These are phyloP conservation scores for Caenorhabditis sinica DNA, from an alignment of 2,888 invertebrate genomes.

Conservation along the genomic window DNA sequence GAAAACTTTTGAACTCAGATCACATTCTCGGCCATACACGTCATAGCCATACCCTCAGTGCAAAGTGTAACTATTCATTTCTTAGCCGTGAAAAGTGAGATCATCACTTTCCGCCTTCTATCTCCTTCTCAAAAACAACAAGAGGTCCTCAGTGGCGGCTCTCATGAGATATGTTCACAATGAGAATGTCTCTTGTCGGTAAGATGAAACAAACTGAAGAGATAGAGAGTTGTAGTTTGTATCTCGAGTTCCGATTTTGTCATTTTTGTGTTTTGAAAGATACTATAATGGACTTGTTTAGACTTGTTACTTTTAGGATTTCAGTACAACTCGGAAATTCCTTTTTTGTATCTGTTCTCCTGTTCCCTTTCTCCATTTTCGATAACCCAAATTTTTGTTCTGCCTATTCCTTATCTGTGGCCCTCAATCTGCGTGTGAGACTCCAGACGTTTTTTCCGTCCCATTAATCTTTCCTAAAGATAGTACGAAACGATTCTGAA, in stretches of 20 bases:
- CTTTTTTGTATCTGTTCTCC: background rate
- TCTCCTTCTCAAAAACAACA: conserved; percentile 47
- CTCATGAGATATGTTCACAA: conserved; percentile 51
- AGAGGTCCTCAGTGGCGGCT: conserved; percentile 24
- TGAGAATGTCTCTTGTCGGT: conserved; percentile 38
- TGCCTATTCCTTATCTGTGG: conserved; percentile 32
- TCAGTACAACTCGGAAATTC: background rate
- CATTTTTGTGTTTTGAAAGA: conserved; percentile 5
- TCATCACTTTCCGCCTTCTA: conserved; percentile 25
- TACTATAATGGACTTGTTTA: background rate
- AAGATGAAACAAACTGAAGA: conserved; percentile 38
- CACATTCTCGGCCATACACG: background rate
- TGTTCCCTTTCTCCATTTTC: background rate
- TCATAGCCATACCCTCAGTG: background rate
- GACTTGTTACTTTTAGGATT: background rate
- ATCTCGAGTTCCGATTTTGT: conserved; percentile 6
- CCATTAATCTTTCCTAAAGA: conserved; percentile 64
- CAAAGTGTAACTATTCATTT: conserved; percentile 39
- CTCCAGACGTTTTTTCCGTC: conserved; percentile 59
- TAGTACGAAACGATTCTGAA: conserved; percentile 57
- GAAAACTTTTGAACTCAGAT: background rate
- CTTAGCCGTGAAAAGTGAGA: conserved; percentile 26
- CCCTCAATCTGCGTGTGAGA: conserved; percentile 28
- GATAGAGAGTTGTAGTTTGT: conserved; percentile 9
- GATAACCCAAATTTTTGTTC: background rate